Evolutionary conservation across 2,888 invertebrate species (phyloP), one percentile per base, ranked within the genome.

Genomic region (Blomia tropicalis): DNA sequence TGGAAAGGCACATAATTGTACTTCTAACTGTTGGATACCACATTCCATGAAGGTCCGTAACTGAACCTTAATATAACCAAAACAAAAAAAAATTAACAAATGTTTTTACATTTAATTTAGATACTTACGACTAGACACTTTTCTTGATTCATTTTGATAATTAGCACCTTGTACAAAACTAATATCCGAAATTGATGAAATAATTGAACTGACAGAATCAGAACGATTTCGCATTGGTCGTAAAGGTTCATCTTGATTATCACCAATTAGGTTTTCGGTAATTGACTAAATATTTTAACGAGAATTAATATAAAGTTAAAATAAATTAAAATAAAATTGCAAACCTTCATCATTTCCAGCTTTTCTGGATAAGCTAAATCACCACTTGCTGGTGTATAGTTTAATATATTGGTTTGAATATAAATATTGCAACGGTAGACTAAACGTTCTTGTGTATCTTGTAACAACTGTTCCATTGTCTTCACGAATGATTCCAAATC

Each of bases 1-100:
- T 83, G 0, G 96, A 95, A 2, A 98, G 77, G 66, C 93, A 95
- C 23, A 95, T 89, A 22, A 98, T 75, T 0, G 96, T 93, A 51
- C 98, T 79, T 22, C 96, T 79, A 0, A 98, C 93, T 0, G 91
- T 93, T 0, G 98, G 98, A 75, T 96, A 98, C 98, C 98, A 98
- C 92, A 98, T 92, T 29, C 96, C 98, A 75, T 96, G 96, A 32
- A 96, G 78, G 77, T 98, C 96, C 0, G 95, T 91, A 0, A 92
- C 89, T 0, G 89, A 88, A 71, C 83, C 83, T 73, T 74, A 69
- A 66, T 72, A 22, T n/a, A n/a, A n/a, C n/a, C n/a, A n/a, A 19
- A 5, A 31, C 7, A 54, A 5, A 27, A 54, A 54, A 47, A 59
- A 14, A 59, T 47, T 44, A 54, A 25, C 3, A 22, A 25, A 4